Evolutionary conservation across 1,140 invertebrate genomes (phyloP).

Genomic region (Pogonognathellus flavescens): DNA sequence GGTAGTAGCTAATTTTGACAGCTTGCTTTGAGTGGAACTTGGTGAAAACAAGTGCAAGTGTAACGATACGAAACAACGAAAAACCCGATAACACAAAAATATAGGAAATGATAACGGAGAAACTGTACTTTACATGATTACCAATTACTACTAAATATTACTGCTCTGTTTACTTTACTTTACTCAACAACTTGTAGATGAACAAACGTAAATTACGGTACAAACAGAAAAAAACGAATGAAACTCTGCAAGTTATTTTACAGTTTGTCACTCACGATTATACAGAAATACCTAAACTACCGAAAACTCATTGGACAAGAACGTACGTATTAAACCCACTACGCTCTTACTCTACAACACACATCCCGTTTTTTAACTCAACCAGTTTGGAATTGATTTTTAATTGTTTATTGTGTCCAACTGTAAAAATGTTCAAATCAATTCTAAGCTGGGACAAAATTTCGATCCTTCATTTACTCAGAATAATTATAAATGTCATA

Average conservation of each 20-base stretch:
- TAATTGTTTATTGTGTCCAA: not conserved
- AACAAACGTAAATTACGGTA: slow-evolving; percentile 23
- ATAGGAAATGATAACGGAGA: not conserved
- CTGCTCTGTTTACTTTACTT: not conserved
- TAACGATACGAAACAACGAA: not conserved
- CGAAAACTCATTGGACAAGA: slow-evolving; percentile 46
- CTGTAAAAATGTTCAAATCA: not conserved
- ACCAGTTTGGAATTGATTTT: slow-evolving; percentile 37
- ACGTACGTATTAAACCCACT: slow-evolving; percentile 25
- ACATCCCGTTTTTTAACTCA: not conserved
- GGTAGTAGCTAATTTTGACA: not conserved
- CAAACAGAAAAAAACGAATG: slow-evolving; percentile 37
- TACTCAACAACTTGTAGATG: slow-evolving; percentile 8
- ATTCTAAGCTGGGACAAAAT: slow-evolving; percentile 23
- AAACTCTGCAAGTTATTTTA: slow-evolving; percentile 28
- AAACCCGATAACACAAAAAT: not conserved
- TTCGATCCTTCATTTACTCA: slow-evolving; percentile 1
- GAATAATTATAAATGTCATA: slow-evolving; percentile 2
- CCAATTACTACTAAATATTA: not conserved
- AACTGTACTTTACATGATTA: slow-evolving; percentile 5
- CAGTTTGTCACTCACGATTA: not conserved
- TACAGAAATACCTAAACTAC: slow-evolving; percentile 11
- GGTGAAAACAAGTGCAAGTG: not conserved
- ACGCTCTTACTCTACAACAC: slow-evolving; percentile 23
- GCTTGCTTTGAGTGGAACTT: not conserved